Conservation (phyloP, 1,140 invertebrate species). For the Drosophila ironensis region DNA sequence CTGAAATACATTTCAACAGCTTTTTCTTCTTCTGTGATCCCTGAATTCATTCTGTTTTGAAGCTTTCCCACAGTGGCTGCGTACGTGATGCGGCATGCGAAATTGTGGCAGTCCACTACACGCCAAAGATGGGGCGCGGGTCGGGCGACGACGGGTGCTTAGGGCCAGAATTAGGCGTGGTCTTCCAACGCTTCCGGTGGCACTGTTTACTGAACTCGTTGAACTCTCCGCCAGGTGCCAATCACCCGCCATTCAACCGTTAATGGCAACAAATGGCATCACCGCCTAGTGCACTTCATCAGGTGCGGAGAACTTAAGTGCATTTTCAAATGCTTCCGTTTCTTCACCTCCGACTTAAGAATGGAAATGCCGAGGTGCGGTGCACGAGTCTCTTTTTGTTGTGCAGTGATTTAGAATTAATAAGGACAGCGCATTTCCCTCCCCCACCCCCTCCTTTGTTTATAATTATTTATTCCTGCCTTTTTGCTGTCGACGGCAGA, state of each 20-base stretch:
- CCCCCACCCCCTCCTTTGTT: too few species aligned
- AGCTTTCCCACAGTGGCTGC: constrained; percentile 10
- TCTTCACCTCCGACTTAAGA: constrained; percentile 10
- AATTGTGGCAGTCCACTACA: constrained; percentile 1
- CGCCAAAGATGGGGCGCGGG: too few species aligned
- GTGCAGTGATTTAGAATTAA: constrained; percentile 71
- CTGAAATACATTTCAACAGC: too few species aligned
- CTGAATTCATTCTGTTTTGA: constrained; percentile 22
- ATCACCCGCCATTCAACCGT: constrained; percentile 39
- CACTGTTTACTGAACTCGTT: constrained; percentile 41
- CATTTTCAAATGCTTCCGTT: constrained; percentile 64
- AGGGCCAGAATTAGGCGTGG: constrained; percentile 45
- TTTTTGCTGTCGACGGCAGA: constrained; percentile 44
- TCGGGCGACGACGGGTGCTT: constrained; percentile 3
- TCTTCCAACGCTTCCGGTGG: constrained; percentile 22
- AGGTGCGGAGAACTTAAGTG: constrained; percentile 43
- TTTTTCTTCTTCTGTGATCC: not conserved
- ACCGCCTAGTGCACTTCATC: constrained; percentile 65
- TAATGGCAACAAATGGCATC: constrained; percentile 52
- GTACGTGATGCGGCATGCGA: constrained; percentile 45
- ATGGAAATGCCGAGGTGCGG: not conserved
- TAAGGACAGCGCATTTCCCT: constrained; percentile 42
- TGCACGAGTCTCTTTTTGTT: not conserved
- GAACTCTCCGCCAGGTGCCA: constrained; percentile 29
- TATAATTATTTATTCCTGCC: constrained; percentile 13